Evolutionary conservation across 2,888 invertebrate species (phyloP).

Genomic region (Papilio protenor): DNA sequence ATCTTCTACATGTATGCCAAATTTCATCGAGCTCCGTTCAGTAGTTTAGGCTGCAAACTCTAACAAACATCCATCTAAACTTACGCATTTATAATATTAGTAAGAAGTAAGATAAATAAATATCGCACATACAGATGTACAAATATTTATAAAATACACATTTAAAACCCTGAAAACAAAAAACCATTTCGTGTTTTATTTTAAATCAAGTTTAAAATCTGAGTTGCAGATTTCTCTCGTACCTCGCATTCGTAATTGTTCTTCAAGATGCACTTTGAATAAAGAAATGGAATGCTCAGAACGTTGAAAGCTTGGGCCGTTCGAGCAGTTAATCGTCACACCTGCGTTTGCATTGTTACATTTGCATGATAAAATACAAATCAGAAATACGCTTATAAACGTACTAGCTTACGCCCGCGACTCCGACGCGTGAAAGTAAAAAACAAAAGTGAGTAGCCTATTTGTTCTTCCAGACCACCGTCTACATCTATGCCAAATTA

Average conservation of each 20-base stretch:
- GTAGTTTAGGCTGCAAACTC: too few relatives aligned
- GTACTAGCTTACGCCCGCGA: neutral
- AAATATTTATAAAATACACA: neutral
- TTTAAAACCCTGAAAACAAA: neutral
- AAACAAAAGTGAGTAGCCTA: too few relatives aligned
- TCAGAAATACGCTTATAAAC: conserved; percentile 2
- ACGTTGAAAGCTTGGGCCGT: conserved; percentile 12
- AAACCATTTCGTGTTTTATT: neutral
- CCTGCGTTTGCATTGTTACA: conserved; percentile 1
- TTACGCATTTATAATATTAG: too few relatives aligned
- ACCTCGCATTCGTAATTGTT: conserved; percentile 16
- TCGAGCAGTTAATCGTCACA: conserved; percentile 17
- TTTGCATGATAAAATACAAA: conserved; percentile 14
- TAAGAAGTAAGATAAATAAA: too few relatives aligned
- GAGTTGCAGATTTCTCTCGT: conserved; percentile 2
- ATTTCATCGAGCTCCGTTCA: too few relatives aligned
- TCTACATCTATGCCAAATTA: too few relatives aligned
- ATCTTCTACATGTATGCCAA: too few relatives aligned
- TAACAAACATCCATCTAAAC: too few relatives aligned
- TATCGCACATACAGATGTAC: too few relatives aligned
- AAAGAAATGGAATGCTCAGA: conserved; percentile 22
- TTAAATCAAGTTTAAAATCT: conserved; percentile 12
- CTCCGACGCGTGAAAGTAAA: too few relatives aligned
- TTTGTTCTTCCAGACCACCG: too few relatives aligned
- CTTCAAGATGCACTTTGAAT: conserved; percentile 20